These are phyloP conservation scores for Urophycis tenuis DNA, from an alignment of 2,797 vertebrate species.

Conservation along the genomic window DNA sequence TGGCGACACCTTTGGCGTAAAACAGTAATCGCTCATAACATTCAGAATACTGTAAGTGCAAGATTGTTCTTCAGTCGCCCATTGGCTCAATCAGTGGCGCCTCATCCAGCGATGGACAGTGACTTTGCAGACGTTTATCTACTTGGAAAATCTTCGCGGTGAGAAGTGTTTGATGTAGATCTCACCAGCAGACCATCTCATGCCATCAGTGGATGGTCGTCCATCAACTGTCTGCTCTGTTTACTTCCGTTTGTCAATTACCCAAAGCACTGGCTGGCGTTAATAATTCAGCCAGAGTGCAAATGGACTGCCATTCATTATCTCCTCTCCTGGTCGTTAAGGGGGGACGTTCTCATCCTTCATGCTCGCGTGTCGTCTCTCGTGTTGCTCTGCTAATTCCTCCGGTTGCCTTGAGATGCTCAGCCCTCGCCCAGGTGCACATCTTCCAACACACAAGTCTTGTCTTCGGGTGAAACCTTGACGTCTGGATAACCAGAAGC, in stretches of 20 bases:
- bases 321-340: neutral
- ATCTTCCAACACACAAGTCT: conserved; percentile 10
- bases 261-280: neutral
- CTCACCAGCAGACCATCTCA: neutral
- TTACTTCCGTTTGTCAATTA: neutral
- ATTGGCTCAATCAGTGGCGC: too few species aligned
- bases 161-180: too few species aligned
- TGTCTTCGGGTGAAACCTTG: conserved; percentile 19
- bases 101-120: too few species aligned
- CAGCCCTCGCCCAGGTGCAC: conserved; percentile 9
- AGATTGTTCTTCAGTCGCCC: too few species aligned
- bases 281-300: neutral
- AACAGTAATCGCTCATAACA: too few species aligned
- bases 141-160: too few species aligned
- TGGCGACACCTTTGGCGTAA: too few species aligned
- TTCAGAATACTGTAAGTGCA: too few species aligned
- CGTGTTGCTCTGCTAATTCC: conserved; percentile 9
- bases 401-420: conserved; percentile 8
- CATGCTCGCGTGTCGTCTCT: neutral
- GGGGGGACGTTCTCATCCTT: neutral
- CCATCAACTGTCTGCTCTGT: neutral
- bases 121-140: too few species aligned
- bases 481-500: conserved; percentile 32
- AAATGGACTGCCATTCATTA: neutral
- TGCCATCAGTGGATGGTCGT: neutral